Percentiles rank a stretch among this genome's conserved stretches.
These are phyloP conservation scores for Xanthia icteritia DNA, from an alignment of 2,888 invertebrate species.

Conservation along the genomic window DNA sequence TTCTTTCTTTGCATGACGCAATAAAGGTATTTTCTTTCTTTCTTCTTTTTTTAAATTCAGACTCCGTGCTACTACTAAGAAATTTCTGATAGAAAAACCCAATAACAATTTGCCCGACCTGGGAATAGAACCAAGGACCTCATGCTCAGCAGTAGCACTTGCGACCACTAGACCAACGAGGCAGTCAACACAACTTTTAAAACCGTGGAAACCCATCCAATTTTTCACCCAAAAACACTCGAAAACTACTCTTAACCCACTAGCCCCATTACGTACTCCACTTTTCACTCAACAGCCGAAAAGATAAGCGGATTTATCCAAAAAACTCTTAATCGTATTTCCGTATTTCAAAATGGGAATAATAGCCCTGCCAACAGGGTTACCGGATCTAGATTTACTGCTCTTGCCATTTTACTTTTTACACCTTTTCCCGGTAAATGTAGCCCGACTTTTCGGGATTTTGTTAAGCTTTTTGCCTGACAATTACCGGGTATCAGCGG, in stretches of 20 bases:
- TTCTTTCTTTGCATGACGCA: too few species aligned
- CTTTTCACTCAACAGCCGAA: constrained; percentile 11
- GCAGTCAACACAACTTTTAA: background rate
- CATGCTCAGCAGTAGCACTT: background rate
- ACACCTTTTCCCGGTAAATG: constrained; percentile 41
- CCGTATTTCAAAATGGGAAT: constrained; percentile 46
- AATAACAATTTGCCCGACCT: too few species aligned
- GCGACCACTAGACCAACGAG: background rate
- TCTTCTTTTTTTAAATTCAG: too few species aligned
- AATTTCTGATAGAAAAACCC: too few species aligned
- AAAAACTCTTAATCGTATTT: constrained; percentile 26
- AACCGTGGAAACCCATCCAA: background rate
- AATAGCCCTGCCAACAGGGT: constrained; percentile 21
- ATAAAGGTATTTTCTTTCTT: too few species aligned
- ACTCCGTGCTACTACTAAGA: too few species aligned
- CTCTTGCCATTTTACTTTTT: constrained; percentile 41
- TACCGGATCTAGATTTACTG: constrained; percentile 28
- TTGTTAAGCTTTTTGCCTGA: constrained; percentile 31
- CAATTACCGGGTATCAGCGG: constrained; percentile 35
- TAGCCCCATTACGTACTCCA: background rate
- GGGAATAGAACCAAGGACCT: background rate
- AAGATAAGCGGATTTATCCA: constrained; percentile 37
- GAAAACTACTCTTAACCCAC: constrained; percentile 10
- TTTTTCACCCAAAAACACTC: background rate
- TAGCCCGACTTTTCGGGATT: constrained; percentile 20